Evolutionary conservation across 2,113 vertebrate species (phyloP), one percentile per base, ranked within the genome.

Genomic region (Esox niger): DNA sequence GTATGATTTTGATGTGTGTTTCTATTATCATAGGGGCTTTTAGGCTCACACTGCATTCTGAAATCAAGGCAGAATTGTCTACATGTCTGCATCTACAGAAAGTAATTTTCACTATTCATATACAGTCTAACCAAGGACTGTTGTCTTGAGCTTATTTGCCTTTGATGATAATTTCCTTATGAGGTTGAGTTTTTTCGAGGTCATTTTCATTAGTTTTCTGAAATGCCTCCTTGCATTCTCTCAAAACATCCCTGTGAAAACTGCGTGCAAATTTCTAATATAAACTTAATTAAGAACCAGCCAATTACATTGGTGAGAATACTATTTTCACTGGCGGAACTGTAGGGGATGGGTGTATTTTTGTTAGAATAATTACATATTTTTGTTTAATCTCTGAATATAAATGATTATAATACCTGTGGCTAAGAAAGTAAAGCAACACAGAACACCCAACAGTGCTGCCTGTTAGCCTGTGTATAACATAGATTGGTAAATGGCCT

Each of bases 191-290:
- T 0, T 13, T 23, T 71, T 33, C 47, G 56, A 64, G 70, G 62
- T 76, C n/a, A 69, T 63, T 75, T 76, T 60, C 49, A 69, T 77
- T 64, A 58, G 26, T 49, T 57, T 62, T 66, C 20, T 54, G 3
- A 32, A 68, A 69, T n/a, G n/a, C n/a, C n/a, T 69, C 30, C 70
- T 79, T 72, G 70, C 77, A 27, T 75, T 70, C n/a, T 46, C 23
- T 25, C 15, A 55, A 68, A 3, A 73, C 65, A 77, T 79, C 68
- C 66, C 52, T 47, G 25, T 63, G 70, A 80, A 71, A 72, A 46
- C 64, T 62, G 73, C 79, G 31, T 7, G n/a, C 6, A 23, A 17
- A 7, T 1, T 8, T 67, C 64, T 66, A 23, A 43, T 23, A 30
- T 58, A 8, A 43, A 17, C 49, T 33, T 47, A 62, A 21, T 30